phyloP scores from a whole-genome alignment of 1,140 invertebrate species.

The Asbolus verrucosus region DNA sequence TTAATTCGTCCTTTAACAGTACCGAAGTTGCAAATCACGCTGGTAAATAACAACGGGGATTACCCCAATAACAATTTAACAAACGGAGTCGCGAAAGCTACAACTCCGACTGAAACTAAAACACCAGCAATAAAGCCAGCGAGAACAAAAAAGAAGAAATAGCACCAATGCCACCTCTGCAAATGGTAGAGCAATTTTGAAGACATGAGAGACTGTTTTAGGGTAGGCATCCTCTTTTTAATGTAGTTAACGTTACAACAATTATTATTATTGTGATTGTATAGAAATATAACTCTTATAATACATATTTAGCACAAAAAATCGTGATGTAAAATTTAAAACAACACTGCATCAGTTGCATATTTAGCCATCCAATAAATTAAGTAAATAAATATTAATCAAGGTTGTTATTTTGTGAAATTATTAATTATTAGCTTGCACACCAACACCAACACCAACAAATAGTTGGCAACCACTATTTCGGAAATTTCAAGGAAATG shows the following conservation, averaged over 20 bases:
- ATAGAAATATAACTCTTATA: conserved; percentile 20
- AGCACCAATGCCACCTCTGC: conserved; percentile 55
- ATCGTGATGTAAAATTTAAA: background rate
- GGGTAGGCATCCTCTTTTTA: background rate
- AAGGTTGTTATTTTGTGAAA: background rate
- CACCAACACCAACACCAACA: background rate
- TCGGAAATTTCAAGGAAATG: no score
- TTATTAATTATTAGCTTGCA: conserved; percentile 5
- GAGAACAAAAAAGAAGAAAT: conserved; percentile 62
- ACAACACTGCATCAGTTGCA: conserved; percentile 10
- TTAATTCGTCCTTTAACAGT: conserved; percentile 71
- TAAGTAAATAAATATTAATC: conserved; percentile 22
- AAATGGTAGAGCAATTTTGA: conserved; percentile 47
- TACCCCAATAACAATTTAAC: conserved; percentile 51
- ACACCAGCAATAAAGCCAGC: conserved; percentile 64
- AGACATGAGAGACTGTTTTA: conserved; percentile 36
- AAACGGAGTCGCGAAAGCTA: conserved; percentile 46
- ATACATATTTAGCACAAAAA: conserved; percentile 33
- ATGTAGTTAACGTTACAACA: background rate
- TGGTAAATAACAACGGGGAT: conserved; percentile 61
- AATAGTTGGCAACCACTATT: background rate
- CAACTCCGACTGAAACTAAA: conserved; percentile 42
- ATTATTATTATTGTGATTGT: conserved; percentile 20
- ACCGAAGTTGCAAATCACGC: conserved; percentile 69
- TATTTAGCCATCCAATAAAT: conserved; percentile 9